phyloP scores from a whole-genome alignment of 2,888 invertebrate genomes.

The Monopis laevigella region DNA sequence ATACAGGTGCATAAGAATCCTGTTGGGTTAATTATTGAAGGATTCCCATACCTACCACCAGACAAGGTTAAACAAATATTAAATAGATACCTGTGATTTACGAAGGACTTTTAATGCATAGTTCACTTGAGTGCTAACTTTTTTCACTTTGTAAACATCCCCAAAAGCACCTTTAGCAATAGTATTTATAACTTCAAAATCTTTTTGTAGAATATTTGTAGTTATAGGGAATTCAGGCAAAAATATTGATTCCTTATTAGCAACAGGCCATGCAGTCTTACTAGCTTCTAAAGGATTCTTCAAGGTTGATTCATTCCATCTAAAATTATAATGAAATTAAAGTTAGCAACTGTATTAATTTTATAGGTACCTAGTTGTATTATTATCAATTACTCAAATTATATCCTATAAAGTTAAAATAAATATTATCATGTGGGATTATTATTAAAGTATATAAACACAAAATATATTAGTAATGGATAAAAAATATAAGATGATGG shows the following conservation, averaged over 20 bases:
- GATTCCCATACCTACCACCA: too few species aligned
- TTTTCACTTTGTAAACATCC: slow-evolving; percentile 83
- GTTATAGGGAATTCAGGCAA: slow-evolving; percentile 87
- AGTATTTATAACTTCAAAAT: slow-evolving; percentile 73
- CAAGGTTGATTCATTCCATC: slow-evolving; percentile 74
- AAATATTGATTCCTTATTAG: slow-evolving; percentile 84
- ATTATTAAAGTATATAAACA: too few species aligned
- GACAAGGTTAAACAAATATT: too few species aligned
- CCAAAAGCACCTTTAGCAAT: slow-evolving; percentile 93
- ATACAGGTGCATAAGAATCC: too few species aligned
- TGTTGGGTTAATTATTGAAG: too few species aligned
- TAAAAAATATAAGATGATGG: too few species aligned
- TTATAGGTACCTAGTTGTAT: too few species aligned
- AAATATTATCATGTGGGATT: not conserved
- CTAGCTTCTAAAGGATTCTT: slow-evolving; percentile 64
- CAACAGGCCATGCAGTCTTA: slow-evolving; percentile 86
- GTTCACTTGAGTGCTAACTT: slow-evolving; percentile 69
- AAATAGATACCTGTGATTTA: slow-evolving; percentile 72
- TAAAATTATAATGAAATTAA: slow-evolving; percentile 38
- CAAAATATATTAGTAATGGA: too few species aligned
- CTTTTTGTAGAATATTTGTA: slow-evolving; percentile 64
- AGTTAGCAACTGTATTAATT: too few species aligned
- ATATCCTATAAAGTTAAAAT: too few species aligned
- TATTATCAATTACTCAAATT: too few species aligned
- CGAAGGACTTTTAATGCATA: slow-evolving; percentile 89